These are phyloP conservation scores for Agonopterix alstromeriana DNA, from an alignment of 2,888 invertebrate species.

Conservation along the genomic window DNA sequence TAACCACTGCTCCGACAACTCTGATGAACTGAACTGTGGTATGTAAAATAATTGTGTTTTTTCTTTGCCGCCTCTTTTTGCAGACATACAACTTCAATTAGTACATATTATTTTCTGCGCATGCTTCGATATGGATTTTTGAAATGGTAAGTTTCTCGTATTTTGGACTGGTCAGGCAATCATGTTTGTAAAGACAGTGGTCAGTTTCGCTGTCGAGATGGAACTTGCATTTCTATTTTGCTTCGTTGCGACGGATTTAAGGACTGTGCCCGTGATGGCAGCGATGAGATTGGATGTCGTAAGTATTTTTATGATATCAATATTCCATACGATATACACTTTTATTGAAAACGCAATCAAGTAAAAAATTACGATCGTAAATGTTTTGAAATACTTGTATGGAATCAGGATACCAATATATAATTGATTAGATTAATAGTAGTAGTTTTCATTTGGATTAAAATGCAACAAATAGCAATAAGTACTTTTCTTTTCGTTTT, in stretches of 20 bases:
- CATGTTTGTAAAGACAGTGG: constrained; percentile 66
- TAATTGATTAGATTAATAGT: too few species aligned
- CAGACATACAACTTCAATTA: neutral
- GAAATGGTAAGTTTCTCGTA: constrained; percentile 51
- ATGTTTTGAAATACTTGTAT: too few species aligned
- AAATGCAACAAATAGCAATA: too few species aligned
- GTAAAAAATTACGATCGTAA: too few species aligned
- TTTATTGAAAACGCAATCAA: too few species aligned
- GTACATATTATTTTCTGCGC: constrained; percentile 19
- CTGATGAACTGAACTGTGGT: constrained; percentile 78
- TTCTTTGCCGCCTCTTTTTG: neutral
- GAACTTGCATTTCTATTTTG: constrained; percentile 82
- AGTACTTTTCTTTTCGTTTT: too few species aligned
- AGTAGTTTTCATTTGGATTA: too few species aligned
- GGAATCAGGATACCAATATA: too few species aligned
- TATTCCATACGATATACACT: too few species aligned
- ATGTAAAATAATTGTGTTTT: neutral
- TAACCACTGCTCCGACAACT: constrained; percentile 74
- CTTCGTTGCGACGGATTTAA: constrained; percentile 84
- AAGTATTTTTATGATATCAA: constrained; percentile 42
- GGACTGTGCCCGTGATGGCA: constrained; percentile 82
- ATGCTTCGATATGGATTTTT: constrained; percentile 33
- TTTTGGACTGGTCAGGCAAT: constrained; percentile 46
- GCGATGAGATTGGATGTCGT: constrained; percentile 80
- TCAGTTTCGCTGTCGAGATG: constrained; percentile 84